Evolutionary conservation across 2,888 invertebrate genomes (phyloP).

Genomic region (Fragum sueziense): DNA sequence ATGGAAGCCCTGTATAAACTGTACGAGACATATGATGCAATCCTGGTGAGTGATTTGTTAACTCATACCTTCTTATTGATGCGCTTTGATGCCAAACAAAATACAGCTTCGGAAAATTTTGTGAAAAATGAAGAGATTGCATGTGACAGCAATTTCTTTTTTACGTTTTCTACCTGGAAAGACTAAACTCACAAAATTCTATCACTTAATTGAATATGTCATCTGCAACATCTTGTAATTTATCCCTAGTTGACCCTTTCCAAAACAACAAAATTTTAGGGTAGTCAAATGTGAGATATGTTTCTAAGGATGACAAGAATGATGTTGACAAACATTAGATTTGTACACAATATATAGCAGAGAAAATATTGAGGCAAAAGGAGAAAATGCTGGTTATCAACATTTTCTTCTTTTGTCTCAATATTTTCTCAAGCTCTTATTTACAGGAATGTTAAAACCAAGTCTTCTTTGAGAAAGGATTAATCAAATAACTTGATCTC

Average conservation of each 20-base stretch:
- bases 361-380: too few species aligned
- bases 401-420: too few species aligned
- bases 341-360: too few species aligned
- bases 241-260: not conserved
- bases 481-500: too few species aligned
- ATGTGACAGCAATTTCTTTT: not conserved
- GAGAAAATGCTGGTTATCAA: too few species aligned
- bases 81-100: not conserved
- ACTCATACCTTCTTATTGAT: not conserved
- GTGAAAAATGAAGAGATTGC: too few species aligned
- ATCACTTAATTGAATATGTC: not conserved
- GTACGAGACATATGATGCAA: conserved; percentile 70
- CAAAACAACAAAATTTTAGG: not conserved
- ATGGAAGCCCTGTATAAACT: conserved; percentile 69
- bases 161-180: not conserved
- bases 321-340: not conserved
- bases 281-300: too few species aligned
- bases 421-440: too few species aligned
- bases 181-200: not conserved
- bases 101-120: not conserved
- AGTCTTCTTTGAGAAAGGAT: too few species aligned
- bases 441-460: too few species aligned
- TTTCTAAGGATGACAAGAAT: not conserved
- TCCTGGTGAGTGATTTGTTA: conserved; percentile 67
- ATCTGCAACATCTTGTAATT: not conserved